Evolutionary conservation across 1,140 invertebrate species (phyloP).

Genomic region (Cyclargus thomasi): DNA sequence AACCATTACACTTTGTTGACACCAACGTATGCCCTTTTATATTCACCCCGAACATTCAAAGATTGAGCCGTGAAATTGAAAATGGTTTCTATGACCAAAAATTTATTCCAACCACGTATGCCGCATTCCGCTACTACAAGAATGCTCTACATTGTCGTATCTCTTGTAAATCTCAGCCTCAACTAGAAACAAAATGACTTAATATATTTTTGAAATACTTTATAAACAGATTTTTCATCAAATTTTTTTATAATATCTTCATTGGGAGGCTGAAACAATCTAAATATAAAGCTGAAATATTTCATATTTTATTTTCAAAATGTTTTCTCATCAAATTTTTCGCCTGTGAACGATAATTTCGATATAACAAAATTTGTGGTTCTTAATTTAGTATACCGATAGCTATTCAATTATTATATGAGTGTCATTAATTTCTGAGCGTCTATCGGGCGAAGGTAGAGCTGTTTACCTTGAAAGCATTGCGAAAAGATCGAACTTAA

Average conservation of each 20-base stretch:
- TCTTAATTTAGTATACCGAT: neutral
- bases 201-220: too few relatives aligned
- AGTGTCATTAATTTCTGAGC: constrained; percentile 28
- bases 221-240: too few relatives aligned
- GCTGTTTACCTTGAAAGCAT: constrained; percentile 68
- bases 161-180: neutral
- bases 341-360: too few relatives aligned
- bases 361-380: neutral
- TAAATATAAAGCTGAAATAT: too few relatives aligned
- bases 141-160: neutral
- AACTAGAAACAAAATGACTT: neutral
- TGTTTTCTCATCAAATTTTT: too few relatives aligned
- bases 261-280: too few relatives aligned
- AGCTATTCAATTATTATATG: constrained; percentile 5
- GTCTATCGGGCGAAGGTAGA: constrained; percentile 34
- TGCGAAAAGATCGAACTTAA: constrained; percentile 73
- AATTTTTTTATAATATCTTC: too few relatives aligned
- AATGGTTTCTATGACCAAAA: constrained; percentile 70
- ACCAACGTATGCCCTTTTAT: constrained; percentile 69
- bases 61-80: constrained; percentile 72
- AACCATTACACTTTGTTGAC: constrained; percentile 71
- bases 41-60: constrained; percentile 69
- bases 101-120: constrained; percentile 62
- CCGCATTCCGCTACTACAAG: constrained; percentile 49
- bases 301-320: too few relatives aligned